Evolutionary conservation across 2,888 invertebrate species (phyloP).

Genomic region (Sycophila texana): DNA sequence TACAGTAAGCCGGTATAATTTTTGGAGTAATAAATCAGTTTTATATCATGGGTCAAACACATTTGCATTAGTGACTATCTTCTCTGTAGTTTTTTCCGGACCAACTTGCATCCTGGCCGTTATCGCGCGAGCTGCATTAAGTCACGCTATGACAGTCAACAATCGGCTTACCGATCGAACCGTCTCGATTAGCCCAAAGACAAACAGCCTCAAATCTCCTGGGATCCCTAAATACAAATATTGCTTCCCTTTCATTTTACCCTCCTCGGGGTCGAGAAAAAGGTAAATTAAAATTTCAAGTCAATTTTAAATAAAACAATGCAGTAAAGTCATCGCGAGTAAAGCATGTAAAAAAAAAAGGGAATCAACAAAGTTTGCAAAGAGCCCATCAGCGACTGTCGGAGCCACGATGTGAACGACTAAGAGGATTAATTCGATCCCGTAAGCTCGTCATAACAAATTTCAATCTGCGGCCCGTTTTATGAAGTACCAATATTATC

Average conservation of each 20-base stretch:
- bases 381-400: background rate
- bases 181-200: conserved; percentile 50
- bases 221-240: conserved; percentile 38
- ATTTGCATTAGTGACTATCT: too few species aligned
- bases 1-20: background rate
- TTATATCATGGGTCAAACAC: background rate
- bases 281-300: background rate
- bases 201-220: conserved; percentile 44
- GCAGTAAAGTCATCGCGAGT: background rate
- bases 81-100: too few species aligned
- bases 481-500: conserved; percentile 27
- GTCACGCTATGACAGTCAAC: conserved; percentile 49
- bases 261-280: background rate
- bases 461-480: conserved; percentile 26
- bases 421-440: conserved; percentile 40
- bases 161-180: conserved; percentile 50
- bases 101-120: background rate
- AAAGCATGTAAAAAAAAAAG: conserved; percentile 1
- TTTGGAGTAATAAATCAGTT: background rate
- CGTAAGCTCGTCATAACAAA: conserved; percentile 2
- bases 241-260: background rate
- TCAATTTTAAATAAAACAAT: conserved; percentile 8
- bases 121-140: conserved; percentile 43
- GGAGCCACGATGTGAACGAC: background rate
- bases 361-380: background rate